phyloP scores from a whole-genome alignment of 2,888 invertebrate genomes.

The Hyppa rectilinea region DNA sequence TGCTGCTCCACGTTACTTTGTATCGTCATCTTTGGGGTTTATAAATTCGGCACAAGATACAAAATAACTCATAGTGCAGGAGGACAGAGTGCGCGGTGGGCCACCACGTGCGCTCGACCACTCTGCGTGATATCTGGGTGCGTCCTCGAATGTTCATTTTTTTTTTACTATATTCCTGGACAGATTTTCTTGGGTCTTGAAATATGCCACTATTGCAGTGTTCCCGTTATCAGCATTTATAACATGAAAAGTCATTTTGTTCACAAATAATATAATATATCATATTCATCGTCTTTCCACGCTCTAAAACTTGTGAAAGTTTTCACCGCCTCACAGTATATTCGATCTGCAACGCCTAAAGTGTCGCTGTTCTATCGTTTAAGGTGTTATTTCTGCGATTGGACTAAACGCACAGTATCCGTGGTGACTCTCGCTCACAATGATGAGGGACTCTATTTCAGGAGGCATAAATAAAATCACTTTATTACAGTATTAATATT shows the following conservation, averaged over 20 bases:
- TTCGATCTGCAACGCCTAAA: neutral
- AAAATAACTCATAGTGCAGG: neutral
- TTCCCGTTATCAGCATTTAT: conserved; percentile 38
- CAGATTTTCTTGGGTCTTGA: conserved; percentile 6
- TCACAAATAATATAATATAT: conserved; percentile 10
- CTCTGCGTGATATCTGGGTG: neutral
- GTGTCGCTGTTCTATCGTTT: neutral
- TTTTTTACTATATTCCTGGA: neutral
- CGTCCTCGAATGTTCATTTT: neutral
- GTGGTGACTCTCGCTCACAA: neutral
- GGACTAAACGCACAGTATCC: conserved; percentile 7
- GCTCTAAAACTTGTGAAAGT: conserved; percentile 4
- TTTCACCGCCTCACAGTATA: neutral
- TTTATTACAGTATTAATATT: conserved; percentile 62
- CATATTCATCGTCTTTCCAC: conserved; percentile 5
- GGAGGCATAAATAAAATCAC: conserved; percentile 47
- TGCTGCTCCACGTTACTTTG: neutral
- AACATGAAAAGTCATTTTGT: conserved; percentile 9
- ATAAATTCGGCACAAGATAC: conserved; percentile 4
- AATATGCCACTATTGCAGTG: conserved; percentile 7
- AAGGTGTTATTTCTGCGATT: neutral
- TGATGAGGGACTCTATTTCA: conserved; percentile 6
- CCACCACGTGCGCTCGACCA: neutral
- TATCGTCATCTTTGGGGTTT: conserved; percentile 2
- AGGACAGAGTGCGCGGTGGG: too few relatives aligned